Percentiles rank a stretch among this genome's conserved stretches.
These are phyloP conservation scores for Calidris pugnax DNA, from an alignment of 2,113 vertebrate genomes.

Conservation along the genomic window DNA sequence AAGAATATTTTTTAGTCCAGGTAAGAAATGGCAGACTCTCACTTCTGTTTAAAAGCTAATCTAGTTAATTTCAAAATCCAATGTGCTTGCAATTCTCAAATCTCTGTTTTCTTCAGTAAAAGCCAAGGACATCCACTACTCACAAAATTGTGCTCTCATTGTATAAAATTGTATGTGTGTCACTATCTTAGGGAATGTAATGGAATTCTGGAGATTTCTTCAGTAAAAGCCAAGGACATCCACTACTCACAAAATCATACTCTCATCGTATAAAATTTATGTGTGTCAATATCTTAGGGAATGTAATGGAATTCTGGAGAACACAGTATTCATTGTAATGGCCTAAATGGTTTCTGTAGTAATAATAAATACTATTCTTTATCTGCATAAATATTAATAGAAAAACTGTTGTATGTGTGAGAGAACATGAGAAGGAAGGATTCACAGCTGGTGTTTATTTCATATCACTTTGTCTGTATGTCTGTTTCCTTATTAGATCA, in stretches of 20 bases:
- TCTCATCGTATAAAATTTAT: neutral
- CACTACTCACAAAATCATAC: neutral
- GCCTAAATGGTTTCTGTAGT: neutral
- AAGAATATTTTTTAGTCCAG: neutral
- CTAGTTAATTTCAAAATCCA: neutral
- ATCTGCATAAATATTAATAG: neutral
- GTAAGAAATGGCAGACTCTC: neutral
- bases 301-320: neutral
- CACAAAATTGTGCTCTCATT: neutral
- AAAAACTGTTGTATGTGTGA: neutral
- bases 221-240: neutral
- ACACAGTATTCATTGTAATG: neutral
- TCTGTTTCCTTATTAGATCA: slow-evolving; percentile 77
- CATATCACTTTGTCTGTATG: neutral
- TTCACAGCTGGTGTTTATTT: neutral
- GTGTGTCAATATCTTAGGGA: neutral
- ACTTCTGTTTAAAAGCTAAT: neutral
- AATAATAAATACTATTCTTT: neutral
- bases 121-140: neutral
- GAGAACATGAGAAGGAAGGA: neutral
- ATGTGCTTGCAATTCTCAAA: neutral
- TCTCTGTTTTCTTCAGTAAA: neutral
- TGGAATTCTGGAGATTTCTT: neutral
- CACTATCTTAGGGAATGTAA: neutral
- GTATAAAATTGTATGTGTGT: neutral